phyloP scores from a whole-genome alignment of 2,888 invertebrate genomes.

The Xylota segnis region DNA sequence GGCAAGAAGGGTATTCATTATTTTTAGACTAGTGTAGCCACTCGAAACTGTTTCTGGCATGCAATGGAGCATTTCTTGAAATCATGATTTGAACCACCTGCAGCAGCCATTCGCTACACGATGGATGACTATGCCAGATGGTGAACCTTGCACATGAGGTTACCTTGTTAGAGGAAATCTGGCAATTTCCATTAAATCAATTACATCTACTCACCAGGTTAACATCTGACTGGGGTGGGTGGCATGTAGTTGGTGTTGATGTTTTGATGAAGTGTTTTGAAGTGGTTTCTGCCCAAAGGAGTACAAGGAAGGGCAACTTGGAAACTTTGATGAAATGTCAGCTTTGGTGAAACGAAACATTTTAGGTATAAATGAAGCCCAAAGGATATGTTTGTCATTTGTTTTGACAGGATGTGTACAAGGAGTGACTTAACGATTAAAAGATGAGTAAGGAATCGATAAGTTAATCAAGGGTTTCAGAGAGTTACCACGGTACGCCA shows the following conservation, averaged over 20 bases:
- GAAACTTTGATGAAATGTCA: not conserved
- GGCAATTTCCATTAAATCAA: conserved; percentile 57
- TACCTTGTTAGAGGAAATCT: conserved; percentile 32
- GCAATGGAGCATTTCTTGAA: conserved; percentile 17
- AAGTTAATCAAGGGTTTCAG: too few relatives aligned
- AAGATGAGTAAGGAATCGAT: too few relatives aligned
- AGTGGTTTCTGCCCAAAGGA: not conserved
- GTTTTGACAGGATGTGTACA: not conserved
- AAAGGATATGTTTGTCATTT: not conserved
- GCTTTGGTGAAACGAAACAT: not conserved
- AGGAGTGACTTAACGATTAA: too few relatives aligned
- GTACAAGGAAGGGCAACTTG: not conserved
- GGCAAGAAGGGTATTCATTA: conserved; percentile 36
- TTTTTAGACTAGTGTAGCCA: conserved; percentile 5
- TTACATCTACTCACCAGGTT: conserved; percentile 19
- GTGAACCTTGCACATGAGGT: not conserved
- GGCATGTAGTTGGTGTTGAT: not conserved
- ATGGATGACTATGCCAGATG: not conserved
- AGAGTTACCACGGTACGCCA: too few relatives aligned
- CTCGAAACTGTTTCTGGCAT: conserved; percentile 11
- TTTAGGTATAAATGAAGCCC: not conserved
- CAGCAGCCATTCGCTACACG: conserved; percentile 17
- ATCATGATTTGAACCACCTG: conserved; percentile 38
- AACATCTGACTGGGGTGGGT: not conserved
- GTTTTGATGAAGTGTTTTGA: not conserved